phyloP scores from a whole-genome alignment of 2,888 invertebrate species.

The Patella pellucida region DNA sequence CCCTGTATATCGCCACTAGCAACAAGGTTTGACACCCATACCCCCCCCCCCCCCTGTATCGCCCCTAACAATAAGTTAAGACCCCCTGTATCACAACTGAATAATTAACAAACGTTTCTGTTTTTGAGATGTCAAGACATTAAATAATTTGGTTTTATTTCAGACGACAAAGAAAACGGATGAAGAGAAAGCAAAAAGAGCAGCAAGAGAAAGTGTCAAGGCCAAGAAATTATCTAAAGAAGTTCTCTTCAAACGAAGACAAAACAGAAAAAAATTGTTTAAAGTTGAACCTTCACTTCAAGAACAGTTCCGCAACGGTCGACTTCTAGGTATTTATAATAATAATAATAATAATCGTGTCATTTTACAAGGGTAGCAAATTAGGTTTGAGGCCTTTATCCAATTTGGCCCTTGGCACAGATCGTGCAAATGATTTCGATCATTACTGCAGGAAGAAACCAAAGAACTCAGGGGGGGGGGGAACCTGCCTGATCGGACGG shows the following conservation, averaged over 20 bases:
- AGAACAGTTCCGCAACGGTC: constrained; percentile 97
- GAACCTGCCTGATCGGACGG: no score
- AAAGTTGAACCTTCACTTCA: constrained; percentile 94
- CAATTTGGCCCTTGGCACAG: no score
- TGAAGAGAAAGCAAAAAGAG: constrained; percentile 86
- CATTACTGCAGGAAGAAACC: no score
- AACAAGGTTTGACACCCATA: not conserved
- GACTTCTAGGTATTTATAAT: constrained; percentile 85
- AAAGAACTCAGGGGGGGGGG: no score
- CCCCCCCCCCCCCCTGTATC: no score
- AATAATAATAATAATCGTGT: no score
- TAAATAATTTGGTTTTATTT: constrained; percentile 1
- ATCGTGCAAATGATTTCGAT: no score
- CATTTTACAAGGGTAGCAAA: no score
- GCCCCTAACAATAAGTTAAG: not conserved
- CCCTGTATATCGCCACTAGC: no score
- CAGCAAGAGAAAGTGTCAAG: not conserved
- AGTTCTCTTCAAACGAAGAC: not conserved
- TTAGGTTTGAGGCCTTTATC: no score
- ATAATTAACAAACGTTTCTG: not conserved
- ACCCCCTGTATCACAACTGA: not conserved
- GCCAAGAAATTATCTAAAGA: not conserved
- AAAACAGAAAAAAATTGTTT: constrained; percentile 83
- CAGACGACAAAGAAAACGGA: constrained; percentile 87
- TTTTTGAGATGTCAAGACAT: no score